A percentile compares a stretch with the other conserved stretches of the same genome.
These are phyloP conservation scores for Drosophila biarmipes DNA, from an alignment of 1,140 invertebrate genomes.

Conservation along the genomic window DNA sequence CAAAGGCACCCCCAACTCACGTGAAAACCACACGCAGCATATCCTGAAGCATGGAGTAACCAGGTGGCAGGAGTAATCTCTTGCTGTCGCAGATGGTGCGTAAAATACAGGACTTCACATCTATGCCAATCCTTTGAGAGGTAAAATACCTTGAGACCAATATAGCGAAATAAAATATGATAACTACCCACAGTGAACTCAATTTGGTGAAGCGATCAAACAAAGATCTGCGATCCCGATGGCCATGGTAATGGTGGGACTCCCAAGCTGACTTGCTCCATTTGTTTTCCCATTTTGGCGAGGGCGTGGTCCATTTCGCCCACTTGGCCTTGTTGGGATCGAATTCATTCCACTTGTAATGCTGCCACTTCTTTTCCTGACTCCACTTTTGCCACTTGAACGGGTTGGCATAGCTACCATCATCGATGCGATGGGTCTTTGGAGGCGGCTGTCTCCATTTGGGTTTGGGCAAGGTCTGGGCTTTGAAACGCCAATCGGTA, in stretches of 20 bases:
- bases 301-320: conserved; percentile 46
- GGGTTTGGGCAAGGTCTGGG: conserved; percentile 60
- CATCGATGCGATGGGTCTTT: conserved; percentile 67
- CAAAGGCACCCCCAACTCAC: conserved; percentile 51
- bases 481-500: conserved; percentile 72
- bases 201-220: conserved; percentile 64
- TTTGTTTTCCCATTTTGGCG: conserved; percentile 38
- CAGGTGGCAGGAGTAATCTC: conserved; percentile 67
- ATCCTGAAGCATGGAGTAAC: conserved; percentile 78
- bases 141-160: background rate
- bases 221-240: conserved; percentile 70
- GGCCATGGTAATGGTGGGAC: conserved; percentile 47
- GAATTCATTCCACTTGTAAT: background rate
- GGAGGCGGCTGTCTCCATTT: conserved; percentile 35
- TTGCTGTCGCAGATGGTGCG: conserved; percentile 73
- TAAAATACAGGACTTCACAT: conserved; percentile 75
- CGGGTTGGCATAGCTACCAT: conserved; percentile 37
- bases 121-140: conserved; percentile 56
- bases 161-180: background rate
- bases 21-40: conserved; percentile 71
- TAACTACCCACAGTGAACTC: conserved; percentile 52
- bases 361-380: conserved; percentile 35
- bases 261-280: background rate
- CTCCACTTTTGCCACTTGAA: conserved; percentile 62
- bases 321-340: conserved; percentile 25